phyloP scores from a whole-genome alignment of 2,113 vertebrate species.

The Tragelaphus strepsiceros region DNA sequence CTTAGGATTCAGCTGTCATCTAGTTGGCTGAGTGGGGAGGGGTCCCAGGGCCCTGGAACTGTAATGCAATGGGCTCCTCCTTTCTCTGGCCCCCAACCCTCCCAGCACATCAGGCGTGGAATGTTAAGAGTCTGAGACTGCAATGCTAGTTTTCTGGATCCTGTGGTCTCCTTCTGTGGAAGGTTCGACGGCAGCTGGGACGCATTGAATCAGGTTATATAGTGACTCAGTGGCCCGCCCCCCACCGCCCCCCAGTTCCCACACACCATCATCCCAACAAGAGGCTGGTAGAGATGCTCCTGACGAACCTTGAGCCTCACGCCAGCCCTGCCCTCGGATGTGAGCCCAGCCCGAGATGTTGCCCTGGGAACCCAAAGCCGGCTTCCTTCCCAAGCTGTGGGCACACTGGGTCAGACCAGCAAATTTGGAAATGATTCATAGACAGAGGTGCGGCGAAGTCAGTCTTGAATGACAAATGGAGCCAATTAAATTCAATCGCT shows the following conservation, averaged over 20 bases:
- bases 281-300: accelerated
- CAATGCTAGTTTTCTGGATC: accelerated
- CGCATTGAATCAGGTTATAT: too few species aligned
- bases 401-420: neutral
- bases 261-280: accelerated
- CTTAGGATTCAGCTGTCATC: neutral
- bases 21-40: neutral
- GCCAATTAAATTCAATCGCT: neutral
- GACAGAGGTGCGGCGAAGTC: neutral
- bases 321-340: too few species aligned
- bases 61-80: accelerated
- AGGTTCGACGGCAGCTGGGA: too few species aligned
- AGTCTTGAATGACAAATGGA: neutral
- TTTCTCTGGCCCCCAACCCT: neutral
- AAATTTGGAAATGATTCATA: neutral
- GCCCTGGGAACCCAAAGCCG: neutral
- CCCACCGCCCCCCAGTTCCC: neutral
- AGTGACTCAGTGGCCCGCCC: too few species aligned
- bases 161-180: neutral
- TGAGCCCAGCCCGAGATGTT: neutral
- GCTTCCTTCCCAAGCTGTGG: neutral
- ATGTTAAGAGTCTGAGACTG: accelerated
- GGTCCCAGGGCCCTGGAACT: neutral
- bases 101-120: accelerated
- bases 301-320: accelerated